These are phyloP conservation scores for Drosophila melanogaster DNA, from an alignment of 1,140 invertebrate genomes.

Conservation along the genomic window Release_6_plus_ISO1_MT NC_004354.4:5925001-5925500, in stretches of 20 bases:
- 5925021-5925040: neutral
- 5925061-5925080: conserved; percentile 17
- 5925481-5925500: neutral
- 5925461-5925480: neutral
- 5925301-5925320: too few relatives aligned
- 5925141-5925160: conserved; percentile 1
- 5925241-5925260: conserved; percentile 17
- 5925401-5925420: neutral
- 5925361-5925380: too few relatives aligned
- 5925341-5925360: too few relatives aligned
- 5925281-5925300: too few relatives aligned
- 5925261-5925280: too few relatives aligned
- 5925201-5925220: conserved; percentile 18
- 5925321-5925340: too few relatives aligned
- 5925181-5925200: conserved; percentile 29
- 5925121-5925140: conserved; percentile 28
- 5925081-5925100: conserved; percentile 32
- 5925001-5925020: neutral
- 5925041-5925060: neutral
- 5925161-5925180: conserved; percentile 16
- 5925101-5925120: conserved; percentile 10
- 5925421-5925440: neutral
- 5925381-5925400: too few relatives aligned
- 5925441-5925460: neutral
- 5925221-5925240: conserved; percentile 23